Percentiles rank a stretch among this genome's conserved stretches.
phyloP scores from a whole-genome alignment of 2,888 invertebrate genomes.

The Adelognathus sp. region DNA sequence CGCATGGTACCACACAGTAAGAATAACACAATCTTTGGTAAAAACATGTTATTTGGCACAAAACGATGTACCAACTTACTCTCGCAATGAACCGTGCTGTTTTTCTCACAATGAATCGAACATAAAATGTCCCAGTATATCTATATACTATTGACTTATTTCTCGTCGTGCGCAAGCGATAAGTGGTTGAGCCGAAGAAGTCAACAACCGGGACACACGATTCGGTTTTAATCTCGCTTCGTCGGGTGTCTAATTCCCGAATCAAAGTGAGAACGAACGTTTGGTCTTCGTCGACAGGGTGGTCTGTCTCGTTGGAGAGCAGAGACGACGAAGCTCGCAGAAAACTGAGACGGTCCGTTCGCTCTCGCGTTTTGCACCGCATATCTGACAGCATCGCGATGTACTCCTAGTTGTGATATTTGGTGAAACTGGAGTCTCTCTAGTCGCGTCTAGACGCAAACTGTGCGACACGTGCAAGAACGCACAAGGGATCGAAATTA shows the following conservation, averaged over 20 bases:
- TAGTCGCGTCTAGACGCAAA: background rate
- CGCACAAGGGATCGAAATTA: background rate
- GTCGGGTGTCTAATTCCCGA: background rate
- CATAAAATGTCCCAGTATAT: no score
- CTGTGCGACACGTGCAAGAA: background rate
- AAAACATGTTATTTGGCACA: no score
- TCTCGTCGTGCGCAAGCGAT: background rate
- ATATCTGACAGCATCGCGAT: background rate
- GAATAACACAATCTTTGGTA: no score
- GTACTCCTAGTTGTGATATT: background rate
- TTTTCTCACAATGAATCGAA: no score
- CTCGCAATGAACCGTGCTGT: no score
- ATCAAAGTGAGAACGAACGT: background rate
- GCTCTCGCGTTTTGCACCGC: background rate
- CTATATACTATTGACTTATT: no score
- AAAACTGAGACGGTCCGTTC: conserved; percentile 17
- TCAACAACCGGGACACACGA: background rate
- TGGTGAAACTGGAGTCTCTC: background rate
- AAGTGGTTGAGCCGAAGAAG: background rate
- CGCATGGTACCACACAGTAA: no score
- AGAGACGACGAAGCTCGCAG: background rate
- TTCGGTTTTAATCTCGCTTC: background rate
- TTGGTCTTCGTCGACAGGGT: background rate
- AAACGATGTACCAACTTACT: no score
- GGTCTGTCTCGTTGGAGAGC: background rate